Conservation (phyloP, 1,140 invertebrate species). For the Samia ricini region DNA sequence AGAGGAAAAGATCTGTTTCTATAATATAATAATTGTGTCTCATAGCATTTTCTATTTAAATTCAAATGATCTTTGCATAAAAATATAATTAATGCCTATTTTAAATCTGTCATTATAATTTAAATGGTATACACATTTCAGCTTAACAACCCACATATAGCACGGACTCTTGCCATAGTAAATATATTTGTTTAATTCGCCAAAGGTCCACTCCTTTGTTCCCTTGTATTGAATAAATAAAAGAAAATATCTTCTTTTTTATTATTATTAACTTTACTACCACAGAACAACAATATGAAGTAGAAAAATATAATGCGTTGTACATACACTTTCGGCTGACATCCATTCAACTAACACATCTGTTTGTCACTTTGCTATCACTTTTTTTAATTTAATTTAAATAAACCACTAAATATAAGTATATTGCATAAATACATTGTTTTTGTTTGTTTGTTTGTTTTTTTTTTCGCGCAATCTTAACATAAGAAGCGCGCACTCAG, state of each 20-base stretch:
- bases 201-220: slow-evolving; percentile 31
- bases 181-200: neutral
- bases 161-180: neutral
- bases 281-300: slow-evolving; percentile 39
- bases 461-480: slow-evolving; percentile 35
- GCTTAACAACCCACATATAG: slow-evolving; percentile 1
- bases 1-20: neutral
- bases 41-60: neutral
- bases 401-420: slow-evolving; percentile 31
- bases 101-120: slow-evolving; percentile 3
- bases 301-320: slow-evolving; percentile 57
- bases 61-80: neutral
- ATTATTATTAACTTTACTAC: slow-evolving; percentile 31
- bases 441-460: slow-evolving; percentile 10
- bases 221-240: slow-evolving; percentile 47
- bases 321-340: slow-evolving; percentile 30
- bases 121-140: slow-evolving; percentile 12
- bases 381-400: slow-evolving; percentile 20
- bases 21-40: neutral
- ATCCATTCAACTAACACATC: slow-evolving; percentile 12
- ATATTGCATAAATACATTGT: slow-evolving; percentile 40
- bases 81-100: neutral
- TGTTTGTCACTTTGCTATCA: slow-evolving; percentile 56
- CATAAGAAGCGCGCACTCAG: slow-evolving; percentile 30
- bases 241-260: slow-evolving; percentile 49